Conservation (phyloP, 2,888 invertebrate species). For the Netelia fuscicornis region DNA sequence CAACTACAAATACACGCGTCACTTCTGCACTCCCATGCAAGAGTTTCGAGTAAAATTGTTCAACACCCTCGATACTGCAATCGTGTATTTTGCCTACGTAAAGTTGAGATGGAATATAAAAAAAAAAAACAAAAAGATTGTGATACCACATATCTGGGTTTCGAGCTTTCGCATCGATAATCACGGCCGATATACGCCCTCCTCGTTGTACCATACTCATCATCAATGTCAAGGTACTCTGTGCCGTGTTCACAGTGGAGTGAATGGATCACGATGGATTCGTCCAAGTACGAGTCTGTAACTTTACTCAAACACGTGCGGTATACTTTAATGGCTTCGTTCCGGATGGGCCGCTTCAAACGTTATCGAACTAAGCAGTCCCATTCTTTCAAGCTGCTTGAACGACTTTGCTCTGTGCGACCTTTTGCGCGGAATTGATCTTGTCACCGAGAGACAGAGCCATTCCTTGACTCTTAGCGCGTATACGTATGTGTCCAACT, state of each 20-base stretch:
- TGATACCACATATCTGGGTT: not conserved
- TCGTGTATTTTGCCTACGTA: not conserved
- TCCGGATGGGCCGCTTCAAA: not conserved
- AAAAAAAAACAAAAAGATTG: not conserved
- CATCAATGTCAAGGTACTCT: not conserved
- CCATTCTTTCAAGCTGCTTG: slow-evolving; percentile 79
- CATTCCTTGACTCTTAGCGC: slow-evolving; percentile 99
- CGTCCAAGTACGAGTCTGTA: no score
- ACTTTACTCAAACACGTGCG: not conserved
- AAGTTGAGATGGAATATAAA: not conserved
- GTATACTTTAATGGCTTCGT: not conserved
- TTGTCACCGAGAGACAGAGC: slow-evolving; percentile 99
- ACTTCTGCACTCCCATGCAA: slow-evolving; percentile 20
- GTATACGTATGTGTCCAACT: slow-evolving; percentile 98
- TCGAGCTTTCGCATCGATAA: not conserved
- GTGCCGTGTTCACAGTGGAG: not conserved
- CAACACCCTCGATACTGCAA: slow-evolving; percentile 8
- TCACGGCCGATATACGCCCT: not conserved
- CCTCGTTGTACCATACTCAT: not conserved
- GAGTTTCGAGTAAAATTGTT: slow-evolving; percentile 26
- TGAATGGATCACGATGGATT: no score
- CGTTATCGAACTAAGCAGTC: not conserved
- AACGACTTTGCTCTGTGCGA: slow-evolving; percentile 83
- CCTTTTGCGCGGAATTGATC: slow-evolving; percentile 96
- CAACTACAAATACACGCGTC: slow-evolving; percentile 71